A percentile compares a stretch with the other conserved stretches of the same genome.
Evolutionary conservation across 2,113 vertebrate species (phyloP).

Genomic region (Ardeotis arabs): DNA sequence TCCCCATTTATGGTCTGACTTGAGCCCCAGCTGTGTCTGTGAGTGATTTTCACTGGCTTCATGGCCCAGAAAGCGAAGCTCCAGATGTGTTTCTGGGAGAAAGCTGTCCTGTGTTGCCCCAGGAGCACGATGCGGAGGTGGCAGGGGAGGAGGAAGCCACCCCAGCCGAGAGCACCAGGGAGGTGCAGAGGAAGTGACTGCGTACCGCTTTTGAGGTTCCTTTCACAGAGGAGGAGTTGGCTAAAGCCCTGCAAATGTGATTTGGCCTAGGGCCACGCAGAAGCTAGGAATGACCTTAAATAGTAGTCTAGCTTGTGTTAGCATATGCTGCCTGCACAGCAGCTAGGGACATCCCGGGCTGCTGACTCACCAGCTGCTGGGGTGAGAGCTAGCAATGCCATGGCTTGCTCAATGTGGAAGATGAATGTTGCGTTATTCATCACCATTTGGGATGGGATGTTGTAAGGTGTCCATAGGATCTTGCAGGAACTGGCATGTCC

Average conservation of each 20-base stretch:
- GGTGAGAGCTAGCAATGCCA: neutral
- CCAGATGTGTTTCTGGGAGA: neutral
- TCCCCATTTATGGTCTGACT: neutral
- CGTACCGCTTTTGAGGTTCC: fast-evolving
- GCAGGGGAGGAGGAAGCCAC: neutral
- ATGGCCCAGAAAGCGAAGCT: neutral
- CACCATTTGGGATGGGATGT: neutral
- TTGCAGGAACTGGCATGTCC: neutral
- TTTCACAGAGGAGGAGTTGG: neutral
- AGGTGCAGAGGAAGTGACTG: neutral
- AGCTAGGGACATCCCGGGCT: neutral
- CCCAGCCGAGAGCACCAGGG: neutral
- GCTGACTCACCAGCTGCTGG: conserved; percentile 40
- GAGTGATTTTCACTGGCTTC: neutral
- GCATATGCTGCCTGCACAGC: neutral
- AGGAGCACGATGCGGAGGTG: neutral
- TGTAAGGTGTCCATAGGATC: neutral
- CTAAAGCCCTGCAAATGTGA: neutral
- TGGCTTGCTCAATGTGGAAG: neutral
- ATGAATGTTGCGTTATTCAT: neutral
- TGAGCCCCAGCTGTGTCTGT: neutral
- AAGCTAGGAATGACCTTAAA: conserved; percentile 50
- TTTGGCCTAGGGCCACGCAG: conserved; percentile 32
- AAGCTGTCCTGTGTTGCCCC: neutral
- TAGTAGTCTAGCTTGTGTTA: conserved; percentile 9